Conservation (phyloP, 2,888 invertebrate genomes). For the Caenorhabditis sinica region DNA sequence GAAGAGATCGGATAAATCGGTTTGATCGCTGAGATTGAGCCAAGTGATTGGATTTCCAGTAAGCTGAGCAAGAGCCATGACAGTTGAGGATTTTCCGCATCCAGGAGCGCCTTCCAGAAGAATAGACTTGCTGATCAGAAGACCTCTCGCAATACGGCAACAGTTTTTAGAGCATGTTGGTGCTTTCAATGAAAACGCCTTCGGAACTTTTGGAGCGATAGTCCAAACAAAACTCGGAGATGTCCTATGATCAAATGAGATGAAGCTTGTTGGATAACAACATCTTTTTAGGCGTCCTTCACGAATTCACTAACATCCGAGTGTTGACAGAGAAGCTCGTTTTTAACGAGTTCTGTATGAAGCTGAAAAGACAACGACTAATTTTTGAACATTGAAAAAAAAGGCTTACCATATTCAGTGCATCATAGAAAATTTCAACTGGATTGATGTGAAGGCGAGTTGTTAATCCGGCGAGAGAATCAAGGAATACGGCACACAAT, state of each 20-base stretch:
- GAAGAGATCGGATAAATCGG: slow-evolving; percentile 97
- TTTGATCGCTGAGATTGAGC: slow-evolving; percentile 98
- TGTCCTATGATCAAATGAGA: slow-evolving; percentile 61
- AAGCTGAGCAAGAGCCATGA: slow-evolving; percentile 92
- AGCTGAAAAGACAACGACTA: slow-evolving; percentile 34
- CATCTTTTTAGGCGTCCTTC: slow-evolving; percentile 5
- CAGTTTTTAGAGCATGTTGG: slow-evolving; percentile 88
- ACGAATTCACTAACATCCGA: slow-evolving; percentile 24
- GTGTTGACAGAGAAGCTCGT: slow-evolving; percentile 10
- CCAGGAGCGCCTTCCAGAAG: slow-evolving; percentile 96
- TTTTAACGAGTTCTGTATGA: slow-evolving; percentile 39
- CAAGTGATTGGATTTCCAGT: slow-evolving; percentile 92
- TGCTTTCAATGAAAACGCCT: slow-evolving; percentile 81
- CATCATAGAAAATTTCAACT: slow-evolving; percentile 64
- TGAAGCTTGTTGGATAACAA: slow-evolving; percentile 18
- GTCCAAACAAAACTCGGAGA: slow-evolving; percentile 69
- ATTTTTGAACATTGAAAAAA: background rate
- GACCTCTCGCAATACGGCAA: slow-evolving; percentile 90
- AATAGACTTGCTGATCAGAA: slow-evolving; percentile 91
- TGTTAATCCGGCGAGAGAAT: slow-evolving; percentile 93
- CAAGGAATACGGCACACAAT: slow-evolving; percentile 89
- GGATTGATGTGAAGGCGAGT: slow-evolving; percentile 89
- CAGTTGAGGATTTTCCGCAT: slow-evolving; percentile 97
- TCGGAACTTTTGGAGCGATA: slow-evolving; percentile 88
- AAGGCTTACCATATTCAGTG: slow-evolving; percentile 63